phyloP scores from a whole-genome alignment of 2,888 invertebrate genomes.

The Diploptera punctata region DNA sequence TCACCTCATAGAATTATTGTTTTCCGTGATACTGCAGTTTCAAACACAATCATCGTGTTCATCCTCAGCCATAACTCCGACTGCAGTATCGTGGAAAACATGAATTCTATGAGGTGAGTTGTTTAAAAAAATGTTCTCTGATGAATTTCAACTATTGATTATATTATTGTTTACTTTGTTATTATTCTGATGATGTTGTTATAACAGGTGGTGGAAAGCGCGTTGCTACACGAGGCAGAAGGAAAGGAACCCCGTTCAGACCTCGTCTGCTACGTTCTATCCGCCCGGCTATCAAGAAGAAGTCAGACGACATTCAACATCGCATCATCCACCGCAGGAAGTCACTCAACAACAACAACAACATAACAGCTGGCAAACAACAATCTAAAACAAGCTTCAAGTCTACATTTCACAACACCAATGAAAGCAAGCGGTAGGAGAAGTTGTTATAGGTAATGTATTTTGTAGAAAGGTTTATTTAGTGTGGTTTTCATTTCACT shows the following conservation, averaged over 20 bases:
- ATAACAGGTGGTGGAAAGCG: constrained; percentile 13
- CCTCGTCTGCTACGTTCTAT: constrained; percentile 12
- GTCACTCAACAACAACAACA: constrained; percentile 24
- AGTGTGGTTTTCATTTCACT: constrained; percentile 13
- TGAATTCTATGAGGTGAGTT: too few relatives aligned
- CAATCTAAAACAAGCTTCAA: too few relatives aligned
- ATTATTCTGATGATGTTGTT: not conserved
- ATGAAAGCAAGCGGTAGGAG: constrained; percentile 32
- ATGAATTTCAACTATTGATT: too few relatives aligned
- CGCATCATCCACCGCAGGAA: not conserved
- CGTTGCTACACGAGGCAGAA: constrained; percentile 18
- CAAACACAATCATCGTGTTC: too few relatives aligned
- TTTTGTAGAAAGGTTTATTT: not conserved
- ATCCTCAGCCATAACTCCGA: too few relatives aligned
- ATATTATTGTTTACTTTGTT: too few relatives aligned
- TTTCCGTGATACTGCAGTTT: too few relatives aligned
- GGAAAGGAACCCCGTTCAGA: constrained; percentile 6
- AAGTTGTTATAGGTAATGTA: not conserved
- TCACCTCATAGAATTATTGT: too few relatives aligned
- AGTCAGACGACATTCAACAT: not conserved
- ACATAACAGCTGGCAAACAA: not conserved
- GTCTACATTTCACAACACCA: constrained; percentile 18
- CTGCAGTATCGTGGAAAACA: too few relatives aligned
- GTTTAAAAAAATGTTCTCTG: too few relatives aligned
- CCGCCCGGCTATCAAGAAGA: constrained; percentile 6